Evolutionary conservation across 2,888 invertebrate species (phyloP).

Genomic region (Dynastes maya): DNA sequence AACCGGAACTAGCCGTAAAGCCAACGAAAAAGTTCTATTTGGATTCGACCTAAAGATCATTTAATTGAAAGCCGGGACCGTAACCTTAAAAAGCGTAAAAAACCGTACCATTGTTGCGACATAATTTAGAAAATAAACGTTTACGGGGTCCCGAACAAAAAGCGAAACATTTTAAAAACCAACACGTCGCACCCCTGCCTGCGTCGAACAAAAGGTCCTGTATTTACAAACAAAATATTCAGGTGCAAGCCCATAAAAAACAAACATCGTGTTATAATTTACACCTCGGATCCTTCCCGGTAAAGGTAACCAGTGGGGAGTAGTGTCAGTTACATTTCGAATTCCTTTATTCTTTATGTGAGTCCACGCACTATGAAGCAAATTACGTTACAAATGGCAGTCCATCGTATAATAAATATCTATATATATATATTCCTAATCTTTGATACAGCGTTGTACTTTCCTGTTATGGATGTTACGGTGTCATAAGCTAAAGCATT

Average conservation of each 20-base stretch:
- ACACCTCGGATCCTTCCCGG: constrained; percentile 62
- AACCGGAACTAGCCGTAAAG: neutral
- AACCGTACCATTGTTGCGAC: constrained; percentile 50
- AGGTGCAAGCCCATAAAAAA: constrained; percentile 62
- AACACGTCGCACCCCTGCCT: constrained; percentile 59
- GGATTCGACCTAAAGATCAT: constrained; percentile 12
- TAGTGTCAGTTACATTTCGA: constrained; percentile 47
- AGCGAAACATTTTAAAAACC: constrained; percentile 56
- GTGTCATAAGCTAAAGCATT: no score
- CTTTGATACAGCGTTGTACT: neutral
- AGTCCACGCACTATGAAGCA: constrained; percentile 31
- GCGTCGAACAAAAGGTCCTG: constrained; percentile 61
- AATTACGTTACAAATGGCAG: constrained; percentile 41
- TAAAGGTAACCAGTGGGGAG: constrained; percentile 53
- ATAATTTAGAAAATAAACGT: constrained; percentile 56
- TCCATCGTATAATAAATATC: neutral
- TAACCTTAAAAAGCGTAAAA: constrained; percentile 43
- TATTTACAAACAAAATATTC: constrained; percentile 64
- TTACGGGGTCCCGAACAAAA: constrained; percentile 52
- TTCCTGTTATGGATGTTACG: no score
- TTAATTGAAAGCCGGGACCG: constrained; percentile 30
- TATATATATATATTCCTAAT: neutral
- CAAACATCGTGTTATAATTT: constrained; percentile 63
- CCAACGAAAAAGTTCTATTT: constrained; percentile 1
- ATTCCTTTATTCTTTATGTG: constrained; percentile 49